These are phyloP conservation scores for Athene cunicularia DNA, from an alignment of 2,113 vertebrate species.

Conservation along the genomic window DNA sequence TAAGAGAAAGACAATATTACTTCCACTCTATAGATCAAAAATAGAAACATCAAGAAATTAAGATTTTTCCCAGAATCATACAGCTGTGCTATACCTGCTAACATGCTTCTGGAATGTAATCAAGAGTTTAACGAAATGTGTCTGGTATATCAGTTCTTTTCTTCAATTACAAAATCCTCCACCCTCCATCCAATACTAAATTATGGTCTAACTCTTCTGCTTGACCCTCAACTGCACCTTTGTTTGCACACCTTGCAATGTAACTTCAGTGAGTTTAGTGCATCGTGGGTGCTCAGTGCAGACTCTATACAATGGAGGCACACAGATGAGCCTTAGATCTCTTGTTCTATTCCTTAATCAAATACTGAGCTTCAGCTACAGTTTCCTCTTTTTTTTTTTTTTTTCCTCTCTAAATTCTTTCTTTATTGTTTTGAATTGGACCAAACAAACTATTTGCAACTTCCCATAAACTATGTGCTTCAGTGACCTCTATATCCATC, in stretches of 20 bases:
- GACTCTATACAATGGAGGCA: neutral
- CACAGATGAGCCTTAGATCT: neutral
- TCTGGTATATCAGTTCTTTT: neutral
- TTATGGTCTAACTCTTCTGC: neutral
- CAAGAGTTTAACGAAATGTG: neutral
- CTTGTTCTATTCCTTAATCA: neutral
- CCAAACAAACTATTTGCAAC: neutral
- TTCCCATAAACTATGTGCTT: neutral
- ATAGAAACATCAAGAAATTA: neutral
- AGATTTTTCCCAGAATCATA: neutral
- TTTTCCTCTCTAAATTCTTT: neutral
- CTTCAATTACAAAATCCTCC: neutral
- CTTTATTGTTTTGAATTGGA: neutral
- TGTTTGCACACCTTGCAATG: neutral
- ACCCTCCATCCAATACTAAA: neutral
- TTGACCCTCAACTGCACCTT: rapidly evolving
- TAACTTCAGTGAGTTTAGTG: neutral
- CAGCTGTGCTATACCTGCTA: neutral
- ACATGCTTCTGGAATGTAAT: neutral
- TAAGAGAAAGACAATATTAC: neutral
- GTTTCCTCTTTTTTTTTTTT: neutral
- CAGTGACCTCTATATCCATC: neutral
- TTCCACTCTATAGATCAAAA: neutral
- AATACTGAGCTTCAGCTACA: neutral
- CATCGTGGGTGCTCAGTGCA: neutral